Evolutionary conservation across 2,113 vertebrate genomes (phyloP).

Genomic region (Rhombomys opimus): DNA sequence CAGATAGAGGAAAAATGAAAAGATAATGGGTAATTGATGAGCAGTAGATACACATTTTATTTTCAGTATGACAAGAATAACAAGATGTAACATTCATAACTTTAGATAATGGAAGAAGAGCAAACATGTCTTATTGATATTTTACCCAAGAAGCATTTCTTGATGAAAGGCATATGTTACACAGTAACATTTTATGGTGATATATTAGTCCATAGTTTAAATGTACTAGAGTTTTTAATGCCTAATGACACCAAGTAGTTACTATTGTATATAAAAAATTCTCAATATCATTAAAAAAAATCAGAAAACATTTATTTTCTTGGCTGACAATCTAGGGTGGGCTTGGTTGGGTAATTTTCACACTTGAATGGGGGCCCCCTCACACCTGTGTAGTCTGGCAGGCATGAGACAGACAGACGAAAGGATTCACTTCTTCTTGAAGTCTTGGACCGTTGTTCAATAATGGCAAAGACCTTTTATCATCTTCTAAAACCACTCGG

Average conservation of each 20-base stretch:
- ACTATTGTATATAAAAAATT: background rate
- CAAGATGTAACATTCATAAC: background rate
- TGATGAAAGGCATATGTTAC: background rate
- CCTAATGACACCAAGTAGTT: background rate
- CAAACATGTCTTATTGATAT: background rate
- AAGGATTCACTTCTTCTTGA: background rate
- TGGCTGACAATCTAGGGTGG: background rate
- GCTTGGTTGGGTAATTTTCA: background rate
- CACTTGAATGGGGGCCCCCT: background rate
- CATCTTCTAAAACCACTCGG: background rate
- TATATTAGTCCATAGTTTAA: background rate
- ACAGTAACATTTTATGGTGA: background rate
- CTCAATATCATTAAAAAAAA: background rate
- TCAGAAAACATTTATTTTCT: background rate
- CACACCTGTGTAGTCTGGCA: no score
- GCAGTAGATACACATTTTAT: background rate
- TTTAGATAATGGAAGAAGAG: background rate
- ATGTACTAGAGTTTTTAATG: background rate
- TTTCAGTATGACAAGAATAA: slow-evolving; percentile 17
- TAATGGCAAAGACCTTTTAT: background rate
- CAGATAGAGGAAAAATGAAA: background rate
- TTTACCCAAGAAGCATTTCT: background rate
- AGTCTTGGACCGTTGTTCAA: background rate
- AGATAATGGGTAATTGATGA: background rate
- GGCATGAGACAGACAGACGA: background rate